Conservation (phyloP, 2,888 invertebrate species). For the Chrysina gloriosa region DNA sequence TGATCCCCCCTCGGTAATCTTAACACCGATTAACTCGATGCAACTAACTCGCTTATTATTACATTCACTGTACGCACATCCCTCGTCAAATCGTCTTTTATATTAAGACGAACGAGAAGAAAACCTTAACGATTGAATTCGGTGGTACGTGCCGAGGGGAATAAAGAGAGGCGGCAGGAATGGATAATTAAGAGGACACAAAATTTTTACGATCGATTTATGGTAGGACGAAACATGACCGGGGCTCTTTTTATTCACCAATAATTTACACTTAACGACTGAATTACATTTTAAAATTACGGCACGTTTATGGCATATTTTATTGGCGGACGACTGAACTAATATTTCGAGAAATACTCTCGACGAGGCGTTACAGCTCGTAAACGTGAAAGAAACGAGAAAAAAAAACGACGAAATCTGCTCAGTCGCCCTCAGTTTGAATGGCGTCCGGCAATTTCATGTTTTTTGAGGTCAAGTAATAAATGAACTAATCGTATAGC, state of each 20-base stretch:
- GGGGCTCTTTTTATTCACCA: slow-evolving; percentile 15
- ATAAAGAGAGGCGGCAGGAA: not conserved
- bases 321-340: not conserved
- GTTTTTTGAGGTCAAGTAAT: not conserved
- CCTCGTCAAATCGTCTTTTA: not conserved
- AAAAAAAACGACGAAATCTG: not conserved
- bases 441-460: not conserved
- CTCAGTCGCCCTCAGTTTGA: not conserved
- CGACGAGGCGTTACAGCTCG: not conserved
- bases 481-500: slow-evolving; percentile 2
- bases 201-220: slow-evolving; percentile 25
- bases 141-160: not conserved
- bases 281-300: slow-evolving; percentile 26
- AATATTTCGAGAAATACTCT: not conserved
- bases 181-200: slow-evolving; percentile 28
- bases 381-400: not conserved
- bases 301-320: slow-evolving; percentile 16
- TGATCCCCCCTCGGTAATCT: not conserved
- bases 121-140: not conserved
- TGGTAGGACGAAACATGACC: not conserved
- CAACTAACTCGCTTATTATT: not conserved
- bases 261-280: slow-evolving; percentile 29
- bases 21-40: not conserved
- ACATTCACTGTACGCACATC: not conserved
- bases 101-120: not conserved